phyloP scores from a whole-genome alignment of 1,140 invertebrate species.

The Holotrichia oblita region DNA sequence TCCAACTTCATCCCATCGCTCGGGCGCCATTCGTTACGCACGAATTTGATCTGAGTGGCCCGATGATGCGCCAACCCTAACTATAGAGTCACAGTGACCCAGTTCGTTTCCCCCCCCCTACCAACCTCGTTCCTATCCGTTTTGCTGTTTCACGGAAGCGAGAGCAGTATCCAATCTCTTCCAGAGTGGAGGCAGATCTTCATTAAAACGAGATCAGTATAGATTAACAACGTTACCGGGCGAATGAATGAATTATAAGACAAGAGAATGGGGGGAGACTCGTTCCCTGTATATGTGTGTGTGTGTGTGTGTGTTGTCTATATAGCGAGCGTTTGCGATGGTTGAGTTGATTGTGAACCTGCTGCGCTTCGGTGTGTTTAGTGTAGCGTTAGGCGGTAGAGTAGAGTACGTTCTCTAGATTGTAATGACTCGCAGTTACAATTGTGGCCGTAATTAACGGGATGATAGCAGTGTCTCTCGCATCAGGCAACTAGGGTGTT shows the following conservation, averaged over 20 bases:
- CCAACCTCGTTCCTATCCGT: neutral
- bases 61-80: too few relatives aligned
- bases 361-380: neutral
- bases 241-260: constrained; percentile 9
- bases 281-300: too few relatives aligned
- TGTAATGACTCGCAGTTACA: neutral
- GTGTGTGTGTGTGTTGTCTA: too few relatives aligned
- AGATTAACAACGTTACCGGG: neutral
- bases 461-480: neutral
- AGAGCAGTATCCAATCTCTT: neutral
- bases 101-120: neutral
- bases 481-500: neutral
- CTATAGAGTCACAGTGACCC: too few relatives aligned
- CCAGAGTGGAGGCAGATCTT: neutral
- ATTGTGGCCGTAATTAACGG: constrained; percentile 15
- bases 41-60: too few relatives aligned
- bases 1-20: too few relatives aligned
- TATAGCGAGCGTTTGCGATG: too few relatives aligned
- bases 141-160: neutral
- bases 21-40: too few relatives aligned
- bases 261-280: neutral
- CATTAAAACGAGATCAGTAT: constrained; percentile 13
- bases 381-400: neutral
- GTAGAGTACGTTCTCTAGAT: neutral
- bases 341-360: neutral